phyloP scores from a whole-genome alignment of 2,888 invertebrate genomes.

The Cybosia mesomella region DNA sequence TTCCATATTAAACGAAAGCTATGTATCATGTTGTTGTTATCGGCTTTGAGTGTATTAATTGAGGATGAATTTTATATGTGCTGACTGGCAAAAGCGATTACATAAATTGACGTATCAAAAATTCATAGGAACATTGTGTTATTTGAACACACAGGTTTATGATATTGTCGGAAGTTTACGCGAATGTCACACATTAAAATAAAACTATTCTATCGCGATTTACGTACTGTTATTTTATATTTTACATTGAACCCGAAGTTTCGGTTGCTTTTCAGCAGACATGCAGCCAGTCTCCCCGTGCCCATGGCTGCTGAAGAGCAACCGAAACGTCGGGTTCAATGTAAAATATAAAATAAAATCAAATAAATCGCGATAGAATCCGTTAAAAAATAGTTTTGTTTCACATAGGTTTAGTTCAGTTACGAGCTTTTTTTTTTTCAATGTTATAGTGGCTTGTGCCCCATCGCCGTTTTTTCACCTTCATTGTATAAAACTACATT shows the following conservation, averaged over 20 bases:
- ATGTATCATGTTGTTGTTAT: slow-evolving; percentile 16
- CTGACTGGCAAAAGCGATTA: slow-evolving; percentile 33
- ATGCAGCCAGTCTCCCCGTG: no score
- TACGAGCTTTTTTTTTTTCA: not conserved
- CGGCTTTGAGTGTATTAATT: slow-evolving; percentile 37
- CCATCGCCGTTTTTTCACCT: not conserved
- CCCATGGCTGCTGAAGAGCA: no score
- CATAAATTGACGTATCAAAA: slow-evolving; percentile 32
- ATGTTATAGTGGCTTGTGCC: not conserved
- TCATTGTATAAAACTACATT: not conserved
- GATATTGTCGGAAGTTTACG: no score
- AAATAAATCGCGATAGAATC: no score
- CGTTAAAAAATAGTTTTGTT: no score
- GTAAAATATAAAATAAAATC: no score
- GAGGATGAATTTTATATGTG: slow-evolving; percentile 42
- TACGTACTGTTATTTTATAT: no score
- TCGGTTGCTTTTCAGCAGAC: no score
- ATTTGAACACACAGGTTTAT: not conserved
- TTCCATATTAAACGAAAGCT: slow-evolving; percentile 12
- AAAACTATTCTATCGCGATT: no score
- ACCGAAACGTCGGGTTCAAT: no score
- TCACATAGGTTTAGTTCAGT: not conserved
- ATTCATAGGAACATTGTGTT: slow-evolving; percentile 14
- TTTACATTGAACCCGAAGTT: no score
- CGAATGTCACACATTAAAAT: no score